Conservation (phyloP, 2,888 invertebrate genomes). For the Pharmacophagus antenor region DNA sequence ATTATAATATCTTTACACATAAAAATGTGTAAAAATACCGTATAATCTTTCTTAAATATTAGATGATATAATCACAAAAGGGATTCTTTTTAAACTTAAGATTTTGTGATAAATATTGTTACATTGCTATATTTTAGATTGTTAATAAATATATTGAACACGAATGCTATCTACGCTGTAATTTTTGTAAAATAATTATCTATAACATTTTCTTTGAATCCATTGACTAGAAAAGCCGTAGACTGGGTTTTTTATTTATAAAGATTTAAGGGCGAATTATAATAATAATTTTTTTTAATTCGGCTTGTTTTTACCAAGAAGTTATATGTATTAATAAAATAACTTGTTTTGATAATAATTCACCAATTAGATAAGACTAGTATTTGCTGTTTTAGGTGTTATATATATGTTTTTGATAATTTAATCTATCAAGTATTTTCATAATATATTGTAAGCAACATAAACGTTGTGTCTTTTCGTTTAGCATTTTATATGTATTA, state of each 20-base stretch:
- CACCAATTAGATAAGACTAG: not conserved
- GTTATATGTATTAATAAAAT: not conserved
- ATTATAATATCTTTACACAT: slow-evolving; percentile 15
- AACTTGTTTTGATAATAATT: not conserved
- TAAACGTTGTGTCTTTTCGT: not conserved
- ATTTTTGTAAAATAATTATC: not conserved
- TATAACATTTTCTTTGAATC: not conserved
- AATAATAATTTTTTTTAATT: not conserved
- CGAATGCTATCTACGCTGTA: too few species aligned
- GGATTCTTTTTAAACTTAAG: not conserved
- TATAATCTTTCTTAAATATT: not conserved
- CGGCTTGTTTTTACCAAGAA: not conserved
- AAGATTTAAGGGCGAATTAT: not conserved
- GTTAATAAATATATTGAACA: not conserved
- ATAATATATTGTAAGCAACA: not conserved
- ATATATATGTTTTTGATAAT: not conserved
- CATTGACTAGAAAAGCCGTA: not conserved
- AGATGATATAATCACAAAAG: not conserved
- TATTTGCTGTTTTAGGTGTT: not conserved
- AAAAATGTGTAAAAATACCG: slow-evolving; percentile 11
- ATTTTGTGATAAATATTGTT: not conserved
- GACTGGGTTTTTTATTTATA: not conserved
- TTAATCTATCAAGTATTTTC: not conserved
- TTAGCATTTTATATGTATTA: not conserved
- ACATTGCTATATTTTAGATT: not conserved